Conservation (phyloP, 2,797 vertebrate genomes). For the Etheostoma nigrum region DNA sequence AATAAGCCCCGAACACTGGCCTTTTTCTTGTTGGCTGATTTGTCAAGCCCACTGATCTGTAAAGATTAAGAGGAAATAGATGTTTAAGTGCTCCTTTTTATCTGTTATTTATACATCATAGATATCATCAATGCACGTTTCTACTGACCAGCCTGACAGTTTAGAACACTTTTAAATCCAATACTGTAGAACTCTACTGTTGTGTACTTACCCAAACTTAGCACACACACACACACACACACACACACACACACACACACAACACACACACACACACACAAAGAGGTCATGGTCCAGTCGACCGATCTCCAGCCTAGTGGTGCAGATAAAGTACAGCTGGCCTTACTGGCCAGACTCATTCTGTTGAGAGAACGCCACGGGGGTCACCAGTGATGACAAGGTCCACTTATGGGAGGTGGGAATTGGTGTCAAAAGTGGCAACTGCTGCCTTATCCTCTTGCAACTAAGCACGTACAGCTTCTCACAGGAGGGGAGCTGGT, state of each 20-base stretch:
- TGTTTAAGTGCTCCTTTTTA: slow-evolving; percentile 69
- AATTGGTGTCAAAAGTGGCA: slow-evolving; percentile 70
- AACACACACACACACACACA: slow-evolving; percentile 33
- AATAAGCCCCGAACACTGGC: slow-evolving; percentile 69
- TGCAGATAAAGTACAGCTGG: slow-evolving; percentile 80
- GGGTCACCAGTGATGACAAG: slow-evolving; percentile 80
- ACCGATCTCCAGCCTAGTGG: slow-evolving; percentile 72
- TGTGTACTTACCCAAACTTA: slow-evolving; percentile 39
- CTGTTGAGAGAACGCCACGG: slow-evolving; percentile 72
- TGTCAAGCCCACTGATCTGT: slow-evolving; percentile 73
- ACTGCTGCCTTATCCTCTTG: slow-evolving; percentile 60
- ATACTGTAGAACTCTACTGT: slow-evolving; percentile 31
- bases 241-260: slow-evolving; percentile 31
- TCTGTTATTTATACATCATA: slow-evolving; percentile 67
- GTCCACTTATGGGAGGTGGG: slow-evolving; percentile 76
- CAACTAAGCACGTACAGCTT: slow-evolving; percentile 65
- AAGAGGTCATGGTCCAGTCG: slow-evolving; percentile 65
- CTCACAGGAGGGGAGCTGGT: slow-evolving; percentile 74
- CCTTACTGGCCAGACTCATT: slow-evolving; percentile 71
- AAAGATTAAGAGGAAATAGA: slow-evolving; percentile 73
- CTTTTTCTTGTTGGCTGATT: slow-evolving; percentile 65
- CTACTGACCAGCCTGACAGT: slow-evolving; percentile 51
- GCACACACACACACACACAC: slow-evolving; percentile 18
- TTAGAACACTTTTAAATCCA: slow-evolving; percentile 42
- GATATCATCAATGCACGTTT: slow-evolving; percentile 63